Evolutionary conservation across 2,888 invertebrate species (phyloP), one percentile per base, ranked within the genome.

Genomic region (Lasioglossum oenotherae): DNA sequence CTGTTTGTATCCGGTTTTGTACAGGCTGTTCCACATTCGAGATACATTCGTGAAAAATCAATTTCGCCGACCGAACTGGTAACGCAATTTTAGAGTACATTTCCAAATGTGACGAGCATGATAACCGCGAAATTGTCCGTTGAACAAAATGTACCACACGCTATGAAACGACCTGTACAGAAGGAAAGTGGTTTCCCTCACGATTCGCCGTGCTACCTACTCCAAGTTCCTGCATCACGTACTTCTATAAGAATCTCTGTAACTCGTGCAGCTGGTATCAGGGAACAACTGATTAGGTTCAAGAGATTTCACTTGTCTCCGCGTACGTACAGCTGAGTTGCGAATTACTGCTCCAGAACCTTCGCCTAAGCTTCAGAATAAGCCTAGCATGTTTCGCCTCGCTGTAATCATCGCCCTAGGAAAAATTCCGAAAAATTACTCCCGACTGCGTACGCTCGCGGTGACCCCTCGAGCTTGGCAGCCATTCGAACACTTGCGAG

Each of bases 251-350:
- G n/a, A 57, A n/a, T 57, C 57, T n/a, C n/a, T 57, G 57, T n/a
- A 57, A 57, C 57, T 12, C 57, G n/a, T n/a, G 57, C 57, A 12
- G 57, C 57, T 57, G 57, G n/a, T 57, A n/a, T 57, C 57, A n/a
- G 12, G n/a, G 57, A 57, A n/a, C n/a, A 57, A 57, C 57, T 57
- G 57, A 57, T 57, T 57, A 57, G 57, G 57, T 57, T 57, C 57
- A 12, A 57, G n/a, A 57, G 57, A 57, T 57, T 57, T n/a, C 57
- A 12, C 57, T 57, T 57, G n/a, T 12, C 57, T n/a, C n/a, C n/a
- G n/a, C 57, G 57, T 57, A 57, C 57, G n/a, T 57, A n/a, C 12
- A 4, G 57, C 57, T 57, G 12, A 57, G 12, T 57, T n/a, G 57
- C n/a, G 57, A 57, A 57, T n/a, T 57, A 57, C n/a, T 57, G 12